Evolutionary conservation across 2,797 vertebrate genomes (phyloP).

Genomic region (Coendou prehensilis): DNA sequence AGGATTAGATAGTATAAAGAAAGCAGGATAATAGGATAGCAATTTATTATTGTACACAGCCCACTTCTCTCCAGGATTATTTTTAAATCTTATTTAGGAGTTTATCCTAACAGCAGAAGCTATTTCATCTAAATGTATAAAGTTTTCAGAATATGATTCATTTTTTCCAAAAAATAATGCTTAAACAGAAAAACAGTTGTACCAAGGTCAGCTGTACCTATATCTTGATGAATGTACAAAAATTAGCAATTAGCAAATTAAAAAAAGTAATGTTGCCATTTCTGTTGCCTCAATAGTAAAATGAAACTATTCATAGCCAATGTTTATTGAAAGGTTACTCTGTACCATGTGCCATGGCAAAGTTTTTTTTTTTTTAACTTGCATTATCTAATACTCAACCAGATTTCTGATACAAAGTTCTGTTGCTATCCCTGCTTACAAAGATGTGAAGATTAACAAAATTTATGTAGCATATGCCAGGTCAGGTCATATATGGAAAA

Average conservation of each 20-base stretch:
- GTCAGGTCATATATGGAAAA: not conserved
- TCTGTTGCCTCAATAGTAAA: conserved; percentile 4
- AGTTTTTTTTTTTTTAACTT: not conserved
- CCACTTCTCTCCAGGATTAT: conserved; percentile 61
- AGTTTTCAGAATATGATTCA: conserved; percentile 68
- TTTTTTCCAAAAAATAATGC: conserved; percentile 61
- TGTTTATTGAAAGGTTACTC: not conserved
- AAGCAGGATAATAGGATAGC: conserved; percentile 62
- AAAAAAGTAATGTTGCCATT: conserved; percentile 39
- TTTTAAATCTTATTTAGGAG: conserved; percentile 66
- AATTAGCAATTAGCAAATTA: conserved; percentile 15
- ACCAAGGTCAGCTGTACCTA: not conserved
- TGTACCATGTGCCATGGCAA: not conserved
- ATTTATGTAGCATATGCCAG: not conserved
- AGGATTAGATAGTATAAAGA: conserved; percentile 76
- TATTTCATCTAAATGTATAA: conserved; percentile 72
- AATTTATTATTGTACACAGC: conserved; percentile 73
- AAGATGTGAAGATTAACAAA: not conserved
- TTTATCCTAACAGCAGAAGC: conserved; percentile 69
- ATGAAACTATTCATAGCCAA: not conserved
- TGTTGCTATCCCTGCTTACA: not conserved
- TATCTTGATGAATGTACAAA: not conserved
- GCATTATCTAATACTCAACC: not conserved
- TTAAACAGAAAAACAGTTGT: not conserved
- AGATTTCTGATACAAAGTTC: not conserved